These are phyloP conservation scores for Cheilinus undulatus DNA, from an alignment of 2,113 vertebrate species.

Conservation along the genomic window DNA sequence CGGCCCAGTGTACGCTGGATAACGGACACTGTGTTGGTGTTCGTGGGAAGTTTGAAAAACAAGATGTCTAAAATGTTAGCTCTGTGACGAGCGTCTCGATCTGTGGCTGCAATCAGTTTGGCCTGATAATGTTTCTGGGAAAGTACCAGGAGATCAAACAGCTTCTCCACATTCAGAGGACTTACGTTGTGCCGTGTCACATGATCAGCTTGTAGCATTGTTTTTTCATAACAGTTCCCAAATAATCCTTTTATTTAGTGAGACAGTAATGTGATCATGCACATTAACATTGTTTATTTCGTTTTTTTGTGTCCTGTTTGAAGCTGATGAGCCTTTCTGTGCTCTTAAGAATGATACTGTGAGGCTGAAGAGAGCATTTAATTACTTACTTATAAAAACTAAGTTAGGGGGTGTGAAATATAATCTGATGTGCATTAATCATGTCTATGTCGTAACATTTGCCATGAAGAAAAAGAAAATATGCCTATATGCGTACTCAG, in stretches of 20 bases:
- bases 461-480: not conserved
- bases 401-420: not conserved
- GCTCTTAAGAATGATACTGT: not conserved
- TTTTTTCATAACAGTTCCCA: no score
- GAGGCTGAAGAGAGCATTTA: not conserved
- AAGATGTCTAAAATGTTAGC: slow-evolving; percentile 68
- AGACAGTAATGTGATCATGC: no score
- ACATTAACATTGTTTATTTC: no score
- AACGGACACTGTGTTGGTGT: slow-evolving; percentile 74
- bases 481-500: no score
- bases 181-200: no score
- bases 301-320: no score
- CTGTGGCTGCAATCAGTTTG: not conserved
- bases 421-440: not conserved
- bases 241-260: no score
- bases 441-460: not conserved
- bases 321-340: no score
- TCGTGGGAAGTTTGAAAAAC: slow-evolving; percentile 76
- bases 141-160: slow-evolving; percentile 50
- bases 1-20: slow-evolving; percentile 59
- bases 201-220: no score
- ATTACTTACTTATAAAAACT: not conserved
- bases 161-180: no score
- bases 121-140: slow-evolving; percentile 24
- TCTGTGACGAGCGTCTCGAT: slow-evolving; percentile 36